Evolutionary conservation across 2,888 invertebrate species (phyloP).

Genomic region (Didymodactylos carnosus): DNA sequence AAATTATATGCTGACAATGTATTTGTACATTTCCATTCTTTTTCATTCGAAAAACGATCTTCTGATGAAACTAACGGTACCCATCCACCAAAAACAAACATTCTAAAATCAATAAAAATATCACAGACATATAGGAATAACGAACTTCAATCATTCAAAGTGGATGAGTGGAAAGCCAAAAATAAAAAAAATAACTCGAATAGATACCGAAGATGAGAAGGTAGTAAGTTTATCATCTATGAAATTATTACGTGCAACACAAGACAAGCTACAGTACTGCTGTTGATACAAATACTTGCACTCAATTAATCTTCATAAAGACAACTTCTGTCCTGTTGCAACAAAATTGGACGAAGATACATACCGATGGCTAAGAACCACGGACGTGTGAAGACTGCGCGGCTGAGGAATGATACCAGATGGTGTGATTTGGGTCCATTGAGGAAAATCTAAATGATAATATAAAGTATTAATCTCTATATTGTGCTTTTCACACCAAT

Average conservation of each 20-base stretch:
- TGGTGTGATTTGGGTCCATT: neutral
- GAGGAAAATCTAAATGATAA: neutral
- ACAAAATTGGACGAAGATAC: neutral
- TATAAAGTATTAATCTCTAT: neutral
- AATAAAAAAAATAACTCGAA: too few relatives aligned
- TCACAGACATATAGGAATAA: too few relatives aligned
- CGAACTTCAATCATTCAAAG: too few relatives aligned
- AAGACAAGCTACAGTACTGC: too few relatives aligned
- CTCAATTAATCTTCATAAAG: neutral
- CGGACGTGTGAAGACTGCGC: slow-evolving; percentile 82
- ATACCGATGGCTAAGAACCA: slow-evolving; percentile 51
- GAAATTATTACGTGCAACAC: too few relatives aligned
- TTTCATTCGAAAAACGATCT: slow-evolving; percentile 42
- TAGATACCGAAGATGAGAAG: too few relatives aligned
- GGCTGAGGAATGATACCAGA: slow-evolving; percentile 60
- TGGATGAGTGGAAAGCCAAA: too few relatives aligned
- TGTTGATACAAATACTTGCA: too few relatives aligned
- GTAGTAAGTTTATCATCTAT: too few relatives aligned
- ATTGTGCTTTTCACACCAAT: too few relatives aligned
- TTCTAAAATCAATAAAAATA: slow-evolving; percentile 42
- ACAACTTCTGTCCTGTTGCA: too few relatives aligned
- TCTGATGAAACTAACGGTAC: slow-evolving; percentile 81
- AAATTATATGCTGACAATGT: slow-evolving; percentile 78
- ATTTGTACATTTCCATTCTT: slow-evolving; percentile 98
- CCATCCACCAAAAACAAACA: slow-evolving; percentile 99